phyloP scores from a whole-genome alignment of 2,113 vertebrate species.

The Platysternon megacephalum region DNA sequence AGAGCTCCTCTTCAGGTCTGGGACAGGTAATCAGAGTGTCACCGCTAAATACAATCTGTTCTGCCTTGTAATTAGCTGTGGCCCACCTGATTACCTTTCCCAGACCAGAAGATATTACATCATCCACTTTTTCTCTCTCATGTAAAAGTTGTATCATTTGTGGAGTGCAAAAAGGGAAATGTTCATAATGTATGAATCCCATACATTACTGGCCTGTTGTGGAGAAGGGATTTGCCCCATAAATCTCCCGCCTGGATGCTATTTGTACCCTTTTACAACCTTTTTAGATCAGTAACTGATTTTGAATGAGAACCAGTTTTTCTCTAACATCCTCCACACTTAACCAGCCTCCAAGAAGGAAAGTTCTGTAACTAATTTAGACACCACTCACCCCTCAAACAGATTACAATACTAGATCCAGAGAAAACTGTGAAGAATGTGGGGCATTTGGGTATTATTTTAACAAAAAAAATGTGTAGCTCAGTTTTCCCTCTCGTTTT shows the following conservation, averaged over 20 bases:
- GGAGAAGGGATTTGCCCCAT: not conserved
- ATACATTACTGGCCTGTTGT: not conserved
- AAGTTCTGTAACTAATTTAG: not conserved
- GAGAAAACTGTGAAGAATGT: not conserved
- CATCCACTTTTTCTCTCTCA: not conserved
- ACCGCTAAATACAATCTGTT: not conserved
- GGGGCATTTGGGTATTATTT: not conserved
- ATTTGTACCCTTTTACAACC: rapidly evolving
- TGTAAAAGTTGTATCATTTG: conserved; percentile 35
- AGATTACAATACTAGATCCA: not conserved
- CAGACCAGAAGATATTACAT: not conserved
- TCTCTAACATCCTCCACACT: not conserved
- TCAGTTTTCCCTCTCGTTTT: not conserved
- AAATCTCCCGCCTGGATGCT: rapidly evolving
- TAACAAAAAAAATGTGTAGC: not conserved
- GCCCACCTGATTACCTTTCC: not conserved
- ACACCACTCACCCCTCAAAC: not conserved
- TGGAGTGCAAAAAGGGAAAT: conserved; percentile 20
- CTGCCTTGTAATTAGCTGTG: not conserved
- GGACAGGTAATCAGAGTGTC: not conserved
- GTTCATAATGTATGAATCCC: not conserved
- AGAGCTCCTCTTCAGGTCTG: not conserved
- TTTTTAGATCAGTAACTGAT: not conserved
- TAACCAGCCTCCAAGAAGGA: not conserved
- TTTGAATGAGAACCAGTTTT: conserved; percentile 7